Evolutionary conservation across 2,113 vertebrate genomes (phyloP).

Genomic region (Engraulis encrasicolus): DNA sequence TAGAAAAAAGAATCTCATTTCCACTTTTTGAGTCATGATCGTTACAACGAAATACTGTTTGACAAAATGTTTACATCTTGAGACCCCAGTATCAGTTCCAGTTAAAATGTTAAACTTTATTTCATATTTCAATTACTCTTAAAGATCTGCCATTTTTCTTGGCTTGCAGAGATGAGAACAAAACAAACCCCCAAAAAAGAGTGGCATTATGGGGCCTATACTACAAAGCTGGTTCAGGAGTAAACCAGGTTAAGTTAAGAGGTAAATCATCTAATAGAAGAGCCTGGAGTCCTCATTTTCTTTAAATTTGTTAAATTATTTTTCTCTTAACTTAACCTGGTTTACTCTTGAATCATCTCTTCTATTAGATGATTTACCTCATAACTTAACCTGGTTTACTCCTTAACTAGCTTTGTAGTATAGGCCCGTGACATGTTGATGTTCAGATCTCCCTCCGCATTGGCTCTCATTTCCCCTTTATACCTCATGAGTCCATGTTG

Average conservation of each 20-base stretch:
- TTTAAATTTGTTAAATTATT: too few relatives aligned
- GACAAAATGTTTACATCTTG: conserved; percentile 61
- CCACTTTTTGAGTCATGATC: conserved; percentile 55
- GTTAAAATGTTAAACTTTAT: conserved; percentile 52
- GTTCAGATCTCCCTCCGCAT: conserved; percentile 28
- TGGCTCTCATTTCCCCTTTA: conserved; percentile 54
- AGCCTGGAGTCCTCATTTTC: too few relatives aligned
- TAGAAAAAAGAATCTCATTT: conserved; percentile 53
- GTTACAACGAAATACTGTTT: conserved; percentile 67
- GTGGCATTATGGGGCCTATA: conserved; percentile 29
- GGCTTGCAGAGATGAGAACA: conserved; percentile 19
- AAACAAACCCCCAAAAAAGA: not conserved
- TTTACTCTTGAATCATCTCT: too few relatives aligned
- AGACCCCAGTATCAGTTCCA: conserved; percentile 42
- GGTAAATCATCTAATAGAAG: too few relatives aligned
- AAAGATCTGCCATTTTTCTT: conserved; percentile 43
- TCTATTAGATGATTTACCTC: too few relatives aligned
- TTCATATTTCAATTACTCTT: conserved; percentile 29
- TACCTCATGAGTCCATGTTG: conserved; percentile 51
- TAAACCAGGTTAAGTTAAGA: too few relatives aligned
- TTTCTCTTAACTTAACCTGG: too few relatives aligned
- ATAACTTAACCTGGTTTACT: too few relatives aligned
- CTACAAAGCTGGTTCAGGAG: too few relatives aligned
- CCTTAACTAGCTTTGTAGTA: too few relatives aligned
- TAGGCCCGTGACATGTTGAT: too few relatives aligned